A percentile compares a stretch with the other conserved stretches of the same genome.
Evolutionary conservation across 2,113 vertebrate genomes (phyloP).

Genomic region (Mesocricetus auratus): DNA sequence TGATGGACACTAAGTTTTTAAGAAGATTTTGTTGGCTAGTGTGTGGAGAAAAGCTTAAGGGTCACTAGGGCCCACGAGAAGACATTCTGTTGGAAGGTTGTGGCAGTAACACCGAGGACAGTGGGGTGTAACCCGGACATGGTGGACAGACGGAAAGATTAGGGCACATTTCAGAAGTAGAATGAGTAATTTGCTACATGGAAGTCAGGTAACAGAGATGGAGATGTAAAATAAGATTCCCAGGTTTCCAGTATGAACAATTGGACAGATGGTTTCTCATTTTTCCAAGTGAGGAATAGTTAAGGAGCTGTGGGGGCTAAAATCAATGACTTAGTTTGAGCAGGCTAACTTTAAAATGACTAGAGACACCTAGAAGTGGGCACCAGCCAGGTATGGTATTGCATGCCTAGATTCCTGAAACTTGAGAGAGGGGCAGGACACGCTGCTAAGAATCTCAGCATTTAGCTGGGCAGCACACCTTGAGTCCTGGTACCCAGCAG

Average conservation of each 20-base stretch:
- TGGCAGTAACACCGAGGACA: not conserved
- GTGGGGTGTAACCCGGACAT: not conserved
- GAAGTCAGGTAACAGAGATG: not conserved
- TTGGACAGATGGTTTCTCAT: not conserved
- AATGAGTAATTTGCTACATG: not conserved
- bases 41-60: not conserved
- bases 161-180: not conserved
- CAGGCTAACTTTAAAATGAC: conserved; percentile 45
- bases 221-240: not conserved
- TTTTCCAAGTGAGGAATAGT: conserved; percentile 21
- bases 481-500: not conserved
- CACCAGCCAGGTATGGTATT: not conserved
- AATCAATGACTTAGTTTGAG: not conserved
- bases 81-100: not conserved
- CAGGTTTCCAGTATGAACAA: no score
- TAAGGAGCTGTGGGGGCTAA: not conserved
- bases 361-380: not conserved
- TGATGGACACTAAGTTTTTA: not conserved
- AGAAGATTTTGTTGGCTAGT: not conserved
- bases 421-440: not conserved
- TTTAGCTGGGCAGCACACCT: not conserved
- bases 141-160: not conserved
- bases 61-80: not conserved
- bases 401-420: not conserved
- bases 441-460: not conserved